Evolutionary conservation across 1,140 invertebrate genomes (phyloP), one percentile per base, ranked within the genome.

Genomic region (Eufriesea mexicana): DNA sequence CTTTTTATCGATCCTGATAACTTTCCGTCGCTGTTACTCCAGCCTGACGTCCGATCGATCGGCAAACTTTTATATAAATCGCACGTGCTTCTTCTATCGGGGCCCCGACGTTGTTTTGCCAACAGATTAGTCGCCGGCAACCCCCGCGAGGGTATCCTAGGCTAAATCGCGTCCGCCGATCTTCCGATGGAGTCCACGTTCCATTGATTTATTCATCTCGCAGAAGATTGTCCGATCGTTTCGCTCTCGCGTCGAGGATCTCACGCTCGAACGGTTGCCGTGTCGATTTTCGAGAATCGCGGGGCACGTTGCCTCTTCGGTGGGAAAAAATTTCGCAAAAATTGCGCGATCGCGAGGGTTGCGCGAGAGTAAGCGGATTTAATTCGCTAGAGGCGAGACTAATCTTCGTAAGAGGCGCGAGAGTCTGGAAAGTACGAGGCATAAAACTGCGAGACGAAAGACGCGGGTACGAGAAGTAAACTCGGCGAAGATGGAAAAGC

Each of bases 1-100:
- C 80, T 91, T 92, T 91, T 89, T 89, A 89, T 90, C 86, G 89
- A 90, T 92, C 83, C 72, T 76, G 89, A 91, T 92, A 92, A 90
- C 88, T 76, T 82, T 70, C 70, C 78, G 61, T 59, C 75, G 82
- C 64, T 87, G 68, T 82, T 54, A 45, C 51, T 55, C 20, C 76
- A 16, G 61, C 51, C 68, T 66, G 79, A 66, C 67, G 61, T 10
- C 1, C 84, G 51, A 84, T 84, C 84, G 79, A 86, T 86, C 45
- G 16, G 47, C 74, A 59, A 45, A 86, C 81, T 80, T 89, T 86
- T 84, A 83, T 89, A 89, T 89, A 89, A 89, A 89, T 89, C 87
- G 82, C 85, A 67, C 82, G 84, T 80, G 70, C 84, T 82, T 71
- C 79, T 51, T 81, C 67, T 75, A 78, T 87, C 75, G 55, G 35